Conservation (phyloP, 1,140 invertebrate species). For the Stenopsyche tienmushanensis region DNA sequence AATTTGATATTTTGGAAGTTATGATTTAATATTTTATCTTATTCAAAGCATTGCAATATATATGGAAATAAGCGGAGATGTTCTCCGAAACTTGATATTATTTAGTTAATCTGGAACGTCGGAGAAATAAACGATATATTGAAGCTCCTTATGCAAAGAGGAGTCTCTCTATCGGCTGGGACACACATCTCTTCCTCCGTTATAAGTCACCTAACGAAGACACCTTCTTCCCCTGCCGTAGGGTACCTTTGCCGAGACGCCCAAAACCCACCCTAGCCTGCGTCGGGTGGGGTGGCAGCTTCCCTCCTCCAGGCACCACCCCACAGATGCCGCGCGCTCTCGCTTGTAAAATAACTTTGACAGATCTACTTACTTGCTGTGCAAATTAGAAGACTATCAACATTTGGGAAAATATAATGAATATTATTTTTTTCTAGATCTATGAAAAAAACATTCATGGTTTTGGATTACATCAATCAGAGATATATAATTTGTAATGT, state of each 20-base stretch:
- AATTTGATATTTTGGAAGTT: no score
- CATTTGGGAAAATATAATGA: slow-evolving; percentile 1
- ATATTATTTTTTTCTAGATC: not conserved
- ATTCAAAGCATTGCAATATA: no score
- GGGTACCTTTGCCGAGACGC: not conserved
- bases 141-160: slow-evolving; percentile 7
- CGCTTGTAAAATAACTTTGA: slow-evolving; percentile 34
- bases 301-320: slow-evolving; percentile 4
- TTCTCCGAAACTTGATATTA: no score
- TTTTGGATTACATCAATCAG: not conserved
- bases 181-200: slow-evolving; percentile 28
- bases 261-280: not conserved
- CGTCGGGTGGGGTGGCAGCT: slow-evolving; percentile 2
- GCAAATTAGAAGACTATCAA: slow-evolving; percentile 29
- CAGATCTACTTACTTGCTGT: slow-evolving; percentile 34
- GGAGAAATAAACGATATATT: not conserved
- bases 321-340: slow-evolving; percentile 31
- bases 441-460: not conserved
- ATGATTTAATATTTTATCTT: no score
- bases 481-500: no score
- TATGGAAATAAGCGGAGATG: no score
- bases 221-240: slow-evolving; percentile 13
- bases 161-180: not conserved
- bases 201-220: slow-evolving; percentile 30
- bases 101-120: not conserved